Evolutionary conservation across 2,888 invertebrate species (phyloP).

Genomic region (Aphidoletes aphidimyza): DNA sequence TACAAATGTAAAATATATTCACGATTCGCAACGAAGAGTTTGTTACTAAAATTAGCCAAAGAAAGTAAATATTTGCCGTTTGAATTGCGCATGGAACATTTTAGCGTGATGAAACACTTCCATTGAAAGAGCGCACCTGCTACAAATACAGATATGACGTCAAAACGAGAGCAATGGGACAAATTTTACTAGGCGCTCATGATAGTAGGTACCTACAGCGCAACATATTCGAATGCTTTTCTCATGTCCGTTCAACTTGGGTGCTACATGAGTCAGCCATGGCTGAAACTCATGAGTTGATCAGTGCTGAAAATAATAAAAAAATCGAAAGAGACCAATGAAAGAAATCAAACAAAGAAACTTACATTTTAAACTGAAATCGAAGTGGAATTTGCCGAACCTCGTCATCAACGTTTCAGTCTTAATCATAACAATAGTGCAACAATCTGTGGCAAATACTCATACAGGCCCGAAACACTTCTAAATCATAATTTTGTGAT

Average conservation of each 20-base stretch:
- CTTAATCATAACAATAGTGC: slow-evolving; percentile 8
- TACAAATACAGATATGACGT: slow-evolving; percentile 52
- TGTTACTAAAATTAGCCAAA: background rate
- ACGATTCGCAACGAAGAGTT: background rate
- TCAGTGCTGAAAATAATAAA: background rate
- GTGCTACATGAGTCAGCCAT: too few species aligned
- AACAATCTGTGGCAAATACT: background rate
- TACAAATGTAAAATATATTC: background rate
- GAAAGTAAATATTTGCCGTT: background rate
- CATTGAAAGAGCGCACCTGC: slow-evolving; percentile 29
- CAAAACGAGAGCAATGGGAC: slow-evolving; percentile 54
- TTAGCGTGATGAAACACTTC: background rate
- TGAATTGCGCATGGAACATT: background rate
- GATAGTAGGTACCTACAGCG: background rate
- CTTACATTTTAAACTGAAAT: background rate
- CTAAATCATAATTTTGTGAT: slow-evolving; percentile 52
- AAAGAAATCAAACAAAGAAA: background rate
- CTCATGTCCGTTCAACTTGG: background rate
- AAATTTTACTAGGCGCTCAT: slow-evolving; percentile 53
- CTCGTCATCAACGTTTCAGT: too few species aligned
- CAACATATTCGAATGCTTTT: slow-evolving; percentile 13
- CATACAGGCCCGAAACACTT: background rate
- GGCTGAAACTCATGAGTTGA: background rate
- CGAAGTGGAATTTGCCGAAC: background rate
- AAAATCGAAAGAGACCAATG: background rate